Base-by-base conservation (phyloP, 2,888 invertebrate genomes). In the Vanessa cardui region DNA sequence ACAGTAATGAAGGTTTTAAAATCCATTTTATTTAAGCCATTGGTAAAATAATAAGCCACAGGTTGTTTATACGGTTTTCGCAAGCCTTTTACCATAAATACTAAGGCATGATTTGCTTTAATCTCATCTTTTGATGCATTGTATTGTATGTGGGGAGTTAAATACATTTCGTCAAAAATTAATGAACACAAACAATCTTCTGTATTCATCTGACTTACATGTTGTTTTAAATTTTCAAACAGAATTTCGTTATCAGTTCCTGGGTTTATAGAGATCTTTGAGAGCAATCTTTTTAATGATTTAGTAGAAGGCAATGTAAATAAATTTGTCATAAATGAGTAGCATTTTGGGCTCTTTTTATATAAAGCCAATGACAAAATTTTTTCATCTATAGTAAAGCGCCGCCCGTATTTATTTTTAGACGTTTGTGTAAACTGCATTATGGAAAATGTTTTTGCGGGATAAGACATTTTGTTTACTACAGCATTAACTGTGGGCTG, bases 1-100 rank as follows among this genome's bases (percentile, higher is more conserved):
- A 50, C 65, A 67, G 64, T 74, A 15, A 77, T 66, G 8, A 70
- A 47, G 2, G 58, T 46, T 73, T 76, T 76, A 31, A 77, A 50
- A n/a, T 77, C 67, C n/a, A 12, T 0, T 66, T 72, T 73, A 1
- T 71, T 71, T 16, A 76, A 49, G 5, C 49, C 49, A 49, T 33
- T 74, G 0, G 76, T 77, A 44, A 78, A 78, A 61, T 75, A 77
- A 62, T 78, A 78, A 18, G 79, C 77, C 1, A 78, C 59, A 5
- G 76, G 77, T 50, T 77, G 76, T 20, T 78, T 77, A 58, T 72
- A 72, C 61, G 69, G 72, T 16, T 44, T 26, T 70, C 72, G 75
- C 16, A 78, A 49, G 0, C 76, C 74, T 59, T 76, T 78, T 0
- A 77, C 65, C 76, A 78, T 77, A 60, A 77, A 79, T 0, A 77